phyloP scores from a whole-genome alignment of 2,113 vertebrate species.

The Naja naja region DNA sequence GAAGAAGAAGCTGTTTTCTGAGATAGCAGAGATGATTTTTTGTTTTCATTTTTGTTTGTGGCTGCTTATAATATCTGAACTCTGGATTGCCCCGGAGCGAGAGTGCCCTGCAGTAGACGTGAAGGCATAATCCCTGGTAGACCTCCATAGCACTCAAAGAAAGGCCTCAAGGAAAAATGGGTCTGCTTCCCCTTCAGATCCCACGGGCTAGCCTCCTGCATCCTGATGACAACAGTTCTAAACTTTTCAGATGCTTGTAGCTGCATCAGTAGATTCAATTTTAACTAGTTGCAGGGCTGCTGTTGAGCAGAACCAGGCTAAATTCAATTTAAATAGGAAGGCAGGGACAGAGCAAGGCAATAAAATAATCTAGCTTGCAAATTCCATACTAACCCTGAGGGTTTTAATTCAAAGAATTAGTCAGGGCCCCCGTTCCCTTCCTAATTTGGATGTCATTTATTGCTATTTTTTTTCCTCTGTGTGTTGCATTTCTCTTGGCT shows the following conservation, averaged over 20 bases:
- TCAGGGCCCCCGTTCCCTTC: slow-evolving; percentile 33
- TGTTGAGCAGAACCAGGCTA: background rate
- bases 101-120: background rate
- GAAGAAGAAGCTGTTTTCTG: background rate
- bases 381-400: slow-evolving; percentile 9
- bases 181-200: background rate
- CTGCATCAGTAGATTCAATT: background rate
- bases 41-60: background rate
- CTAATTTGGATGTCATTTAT: slow-evolving; percentile 55
- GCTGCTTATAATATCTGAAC: background rate
- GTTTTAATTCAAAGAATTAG: background rate
- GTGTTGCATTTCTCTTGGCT: slow-evolving; percentile 34
- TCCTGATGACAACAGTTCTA: too few species aligned
- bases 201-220: background rate
- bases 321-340: background rate
- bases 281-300: background rate
- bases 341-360: slow-evolving; percentile 7
- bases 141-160: background rate
- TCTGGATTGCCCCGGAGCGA: background rate
- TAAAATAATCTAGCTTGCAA: background rate
- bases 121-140: background rate
- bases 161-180: background rate
- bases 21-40: background rate
- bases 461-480: slow-evolving; percentile 29
- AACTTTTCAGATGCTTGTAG: background rate